These are phyloP conservation scores for Siniperca scherzeri DNA, from an alignment of 2,797 vertebrate species.

Conservation along the genomic window DNA sequence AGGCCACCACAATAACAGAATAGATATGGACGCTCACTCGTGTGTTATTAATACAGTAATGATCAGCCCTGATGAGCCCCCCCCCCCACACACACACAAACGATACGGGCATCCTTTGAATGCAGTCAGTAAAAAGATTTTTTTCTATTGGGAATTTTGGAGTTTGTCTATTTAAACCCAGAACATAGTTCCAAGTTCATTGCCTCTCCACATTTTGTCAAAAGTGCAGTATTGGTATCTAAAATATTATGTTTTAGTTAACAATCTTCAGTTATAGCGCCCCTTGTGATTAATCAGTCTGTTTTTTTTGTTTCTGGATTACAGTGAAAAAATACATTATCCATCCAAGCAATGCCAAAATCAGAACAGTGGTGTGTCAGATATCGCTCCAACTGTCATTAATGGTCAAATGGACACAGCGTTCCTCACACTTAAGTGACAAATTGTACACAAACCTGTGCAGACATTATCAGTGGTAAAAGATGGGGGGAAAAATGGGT, in stretches of 20 bases:
- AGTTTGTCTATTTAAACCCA: not conserved
- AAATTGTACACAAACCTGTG: not conserved
- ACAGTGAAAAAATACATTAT: not conserved
- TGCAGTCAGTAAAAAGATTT: not conserved
- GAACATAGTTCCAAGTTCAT: not conserved
- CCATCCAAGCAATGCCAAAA: not conserved
- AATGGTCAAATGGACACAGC: not conserved
- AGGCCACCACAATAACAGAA: slow-evolving; percentile 18
- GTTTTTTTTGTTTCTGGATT: not conserved
- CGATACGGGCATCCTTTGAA: not conserved
- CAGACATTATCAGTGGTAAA: not conserved
- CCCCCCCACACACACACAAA: too few relatives aligned
- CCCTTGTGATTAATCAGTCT: not conserved
- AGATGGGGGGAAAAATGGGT: not conserved
- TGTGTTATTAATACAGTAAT: slow-evolving; percentile 1
- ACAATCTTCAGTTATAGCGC: too few relatives aligned
- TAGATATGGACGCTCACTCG: not conserved
- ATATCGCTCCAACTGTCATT: not conserved
- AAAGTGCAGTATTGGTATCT: not conserved
- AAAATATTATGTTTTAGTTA: not conserved
- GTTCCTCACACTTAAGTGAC: not conserved
- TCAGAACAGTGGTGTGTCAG: not conserved
- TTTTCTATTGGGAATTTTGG: not conserved
- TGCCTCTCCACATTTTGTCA: not conserved
- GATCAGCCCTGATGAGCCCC: not conserved